phyloP scores from a whole-genome alignment of 2,797 vertebrate genomes.

The Sternotherus odoratus region DNA sequence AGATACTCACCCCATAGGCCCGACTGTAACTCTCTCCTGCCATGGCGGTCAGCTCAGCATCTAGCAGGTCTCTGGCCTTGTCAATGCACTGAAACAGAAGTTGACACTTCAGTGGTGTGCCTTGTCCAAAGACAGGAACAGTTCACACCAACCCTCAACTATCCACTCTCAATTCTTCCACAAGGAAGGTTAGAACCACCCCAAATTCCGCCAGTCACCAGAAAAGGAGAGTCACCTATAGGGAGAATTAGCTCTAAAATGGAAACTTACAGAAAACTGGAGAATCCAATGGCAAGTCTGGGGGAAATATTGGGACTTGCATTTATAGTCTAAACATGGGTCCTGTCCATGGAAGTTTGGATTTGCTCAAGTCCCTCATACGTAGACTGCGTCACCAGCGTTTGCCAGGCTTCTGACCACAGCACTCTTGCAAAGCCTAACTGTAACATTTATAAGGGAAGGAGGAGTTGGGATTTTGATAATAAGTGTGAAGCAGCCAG shows the following conservation, averaged over 20 bases:
- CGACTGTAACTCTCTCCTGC: slow-evolving; percentile 99
- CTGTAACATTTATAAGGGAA: background rate
- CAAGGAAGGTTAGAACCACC: background rate
- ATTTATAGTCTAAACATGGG: background rate
- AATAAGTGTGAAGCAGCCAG: background rate
- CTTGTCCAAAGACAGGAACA: background rate
- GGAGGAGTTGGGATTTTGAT: background rate
- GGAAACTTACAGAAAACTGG: background rate
- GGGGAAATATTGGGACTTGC: background rate
- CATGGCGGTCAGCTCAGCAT: slow-evolving; percentile 97
- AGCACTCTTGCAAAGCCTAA: background rate
- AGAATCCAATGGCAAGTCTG: accelerated
- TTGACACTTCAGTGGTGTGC: background rate
- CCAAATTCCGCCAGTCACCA: background rate
- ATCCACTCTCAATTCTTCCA: background rate
- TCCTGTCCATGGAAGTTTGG: background rate
- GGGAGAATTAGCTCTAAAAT: background rate
- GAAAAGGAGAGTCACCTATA: background rate
- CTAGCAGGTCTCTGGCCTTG: slow-evolving; percentile 97
- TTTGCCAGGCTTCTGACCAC: background rate
- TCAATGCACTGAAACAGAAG: slow-evolving; percentile 91
- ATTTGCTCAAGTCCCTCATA: background rate
- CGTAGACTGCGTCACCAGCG: background rate
- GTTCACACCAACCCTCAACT: background rate
- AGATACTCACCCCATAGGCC: slow-evolving; percentile 92